Evolutionary conservation across 2,113 vertebrate species (phyloP).

Genomic region (Raphicerus campestris): DNA sequence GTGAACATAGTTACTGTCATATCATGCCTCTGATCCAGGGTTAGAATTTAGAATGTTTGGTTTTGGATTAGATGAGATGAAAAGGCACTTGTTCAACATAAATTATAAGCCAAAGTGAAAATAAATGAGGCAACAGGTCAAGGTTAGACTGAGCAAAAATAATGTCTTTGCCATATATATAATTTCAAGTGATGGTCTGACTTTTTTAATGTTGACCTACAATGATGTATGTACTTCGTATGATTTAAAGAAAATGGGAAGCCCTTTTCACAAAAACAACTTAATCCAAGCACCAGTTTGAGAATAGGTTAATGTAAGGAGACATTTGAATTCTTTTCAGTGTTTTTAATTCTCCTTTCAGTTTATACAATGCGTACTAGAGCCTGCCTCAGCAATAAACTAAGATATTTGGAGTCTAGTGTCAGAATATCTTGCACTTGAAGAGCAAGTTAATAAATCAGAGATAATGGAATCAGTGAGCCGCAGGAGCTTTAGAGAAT

Average conservation of each 20-base stretch:
- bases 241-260: neutral
- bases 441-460: conserved; percentile 23
- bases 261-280: neutral
- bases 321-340: neutral
- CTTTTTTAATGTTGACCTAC: neutral
- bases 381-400: neutral
- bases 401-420: neutral
- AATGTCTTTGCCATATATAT: neutral
- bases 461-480: neutral
- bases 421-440: neutral
- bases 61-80: neutral
- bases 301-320: neutral
- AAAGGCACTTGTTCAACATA: neutral
- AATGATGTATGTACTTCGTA: neutral
- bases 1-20: neutral
- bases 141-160: neutral
- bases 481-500: neutral
- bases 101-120: neutral
- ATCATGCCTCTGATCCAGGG: neutral
- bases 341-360: neutral
- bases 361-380: neutral
- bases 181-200: neutral
- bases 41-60: neutral
- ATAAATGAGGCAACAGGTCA: neutral
- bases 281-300: neutral